Evolutionary conservation across 2,113 vertebrate species (phyloP).

Genomic region (Melanostigma gelatinosum): DNA sequence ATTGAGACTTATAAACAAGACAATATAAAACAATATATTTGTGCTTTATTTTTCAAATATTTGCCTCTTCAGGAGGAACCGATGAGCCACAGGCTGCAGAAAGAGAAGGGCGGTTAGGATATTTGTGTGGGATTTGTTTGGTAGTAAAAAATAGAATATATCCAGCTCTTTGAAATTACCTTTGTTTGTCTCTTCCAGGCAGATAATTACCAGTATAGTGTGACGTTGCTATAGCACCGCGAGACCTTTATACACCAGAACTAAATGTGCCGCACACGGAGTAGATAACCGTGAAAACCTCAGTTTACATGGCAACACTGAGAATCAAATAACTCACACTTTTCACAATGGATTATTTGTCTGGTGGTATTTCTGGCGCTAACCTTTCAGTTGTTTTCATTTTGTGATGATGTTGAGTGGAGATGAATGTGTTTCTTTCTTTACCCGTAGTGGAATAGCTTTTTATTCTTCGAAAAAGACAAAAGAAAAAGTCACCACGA

Average conservation of each 20-base stretch:
- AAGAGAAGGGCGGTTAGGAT: too few species aligned
- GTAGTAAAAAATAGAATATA: not conserved
- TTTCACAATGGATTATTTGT: not conserved
- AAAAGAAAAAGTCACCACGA: not conserved
- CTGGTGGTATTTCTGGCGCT: too few species aligned
- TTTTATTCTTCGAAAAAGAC: not conserved
- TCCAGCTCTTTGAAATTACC: not conserved
- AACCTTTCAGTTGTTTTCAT: not conserved
- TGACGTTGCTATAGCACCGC: slow-evolving; percentile 1
- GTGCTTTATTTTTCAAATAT: too few species aligned
- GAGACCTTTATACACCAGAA: not conserved
- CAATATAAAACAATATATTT: too few species aligned
- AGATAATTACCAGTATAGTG: not conserved
- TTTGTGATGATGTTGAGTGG: too few species aligned
- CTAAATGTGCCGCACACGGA: not conserved
- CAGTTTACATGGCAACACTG: not conserved
- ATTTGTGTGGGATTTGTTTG: too few species aligned
- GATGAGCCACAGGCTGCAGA: too few species aligned
- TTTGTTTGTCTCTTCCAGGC: not conserved
- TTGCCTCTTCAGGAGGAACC: too few species aligned
- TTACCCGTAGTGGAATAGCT: not conserved
- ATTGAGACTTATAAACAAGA: too few species aligned
- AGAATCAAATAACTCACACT: not conserved
- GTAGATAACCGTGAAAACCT: not conserved
- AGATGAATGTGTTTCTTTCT: not conserved